Conservation (phyloP, 2,113 vertebrate species). For the Anguilla japonica region DNA sequence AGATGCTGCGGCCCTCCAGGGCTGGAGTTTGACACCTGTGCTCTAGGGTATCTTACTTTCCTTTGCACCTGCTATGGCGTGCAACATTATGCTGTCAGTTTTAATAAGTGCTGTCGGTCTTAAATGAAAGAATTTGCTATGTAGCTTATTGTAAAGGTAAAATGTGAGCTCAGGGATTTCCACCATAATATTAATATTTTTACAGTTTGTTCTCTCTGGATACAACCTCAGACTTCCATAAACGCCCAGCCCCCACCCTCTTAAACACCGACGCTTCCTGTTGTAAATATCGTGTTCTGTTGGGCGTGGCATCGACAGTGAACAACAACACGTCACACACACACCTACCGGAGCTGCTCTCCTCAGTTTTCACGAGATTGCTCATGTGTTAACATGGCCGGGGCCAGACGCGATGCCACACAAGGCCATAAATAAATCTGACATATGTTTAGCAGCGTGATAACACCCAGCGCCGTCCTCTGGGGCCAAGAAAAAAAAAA, state of each 20-base stretch:
- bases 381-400: too few species aligned
- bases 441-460: conserved; percentile 59
- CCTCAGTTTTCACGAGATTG: too few species aligned
- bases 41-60: too few species aligned
- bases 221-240: not conserved
- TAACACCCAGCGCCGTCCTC: conserved; percentile 60
- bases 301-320: not conserved
- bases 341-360: not conserved
- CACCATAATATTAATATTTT: too few species aligned
- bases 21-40: too few species aligned
- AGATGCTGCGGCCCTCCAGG: too few species aligned
- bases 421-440: conserved; percentile 17
- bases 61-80: too few species aligned
- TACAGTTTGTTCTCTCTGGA: not conserved
- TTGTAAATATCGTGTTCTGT: not conserved
- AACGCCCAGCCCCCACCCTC: not conserved
- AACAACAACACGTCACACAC: not conserved
- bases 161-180: too few species aligned
- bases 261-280: not conserved
- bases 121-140: too few species aligned
- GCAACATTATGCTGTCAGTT: too few species aligned
- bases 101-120: too few species aligned
- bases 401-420: not conserved
- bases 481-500: conserved; percentile 45
- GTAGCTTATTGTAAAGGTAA: too few species aligned